phyloP scores from a whole-genome alignment of 2,113 vertebrate genomes.

The Elgaria multicarinata region DNA sequence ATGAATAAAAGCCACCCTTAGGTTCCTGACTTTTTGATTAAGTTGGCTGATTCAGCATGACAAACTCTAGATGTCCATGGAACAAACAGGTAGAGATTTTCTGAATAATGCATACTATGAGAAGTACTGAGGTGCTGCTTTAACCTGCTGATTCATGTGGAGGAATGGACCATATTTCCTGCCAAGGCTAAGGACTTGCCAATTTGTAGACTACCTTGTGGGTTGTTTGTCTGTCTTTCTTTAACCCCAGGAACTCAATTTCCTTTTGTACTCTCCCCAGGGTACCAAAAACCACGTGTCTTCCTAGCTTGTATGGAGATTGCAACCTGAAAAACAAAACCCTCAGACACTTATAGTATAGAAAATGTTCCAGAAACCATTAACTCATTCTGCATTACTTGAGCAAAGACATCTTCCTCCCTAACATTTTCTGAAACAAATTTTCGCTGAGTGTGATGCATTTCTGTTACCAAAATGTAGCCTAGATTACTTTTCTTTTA shows the following conservation, averaged over 20 bases:
- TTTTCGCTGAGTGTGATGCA: slow-evolving; percentile 42
- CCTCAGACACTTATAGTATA: slow-evolving; percentile 39
- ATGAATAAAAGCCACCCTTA: no score
- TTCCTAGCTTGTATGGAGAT: slow-evolving; percentile 31
- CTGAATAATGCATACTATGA: no score
- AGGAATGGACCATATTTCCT: no score
- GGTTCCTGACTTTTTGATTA: no score
- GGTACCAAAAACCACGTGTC: slow-evolving; percentile 36
- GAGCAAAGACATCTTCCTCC: slow-evolving; percentile 48
- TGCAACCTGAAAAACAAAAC: slow-evolving; percentile 23
- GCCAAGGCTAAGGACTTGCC: no score
- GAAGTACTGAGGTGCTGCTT: no score
- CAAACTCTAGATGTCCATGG: no score
- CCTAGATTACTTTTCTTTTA: slow-evolving; percentile 65
- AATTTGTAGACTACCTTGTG: no score
- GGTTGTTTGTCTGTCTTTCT: not conserved
- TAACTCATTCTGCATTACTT: slow-evolving; percentile 62
- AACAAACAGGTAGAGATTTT: no score
- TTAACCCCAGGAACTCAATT: slow-evolving; percentile 13
- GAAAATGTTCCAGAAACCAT: slow-evolving; percentile 59
- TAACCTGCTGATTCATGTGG: no score
- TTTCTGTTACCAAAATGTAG: slow-evolving; percentile 60
- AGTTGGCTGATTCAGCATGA: no score
- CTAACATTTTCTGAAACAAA: slow-evolving; percentile 62
- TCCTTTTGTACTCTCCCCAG: slow-evolving; percentile 8